phyloP scores from a whole-genome alignment of 2,797 vertebrate species.

The Heterohyrax brucei region DNA sequence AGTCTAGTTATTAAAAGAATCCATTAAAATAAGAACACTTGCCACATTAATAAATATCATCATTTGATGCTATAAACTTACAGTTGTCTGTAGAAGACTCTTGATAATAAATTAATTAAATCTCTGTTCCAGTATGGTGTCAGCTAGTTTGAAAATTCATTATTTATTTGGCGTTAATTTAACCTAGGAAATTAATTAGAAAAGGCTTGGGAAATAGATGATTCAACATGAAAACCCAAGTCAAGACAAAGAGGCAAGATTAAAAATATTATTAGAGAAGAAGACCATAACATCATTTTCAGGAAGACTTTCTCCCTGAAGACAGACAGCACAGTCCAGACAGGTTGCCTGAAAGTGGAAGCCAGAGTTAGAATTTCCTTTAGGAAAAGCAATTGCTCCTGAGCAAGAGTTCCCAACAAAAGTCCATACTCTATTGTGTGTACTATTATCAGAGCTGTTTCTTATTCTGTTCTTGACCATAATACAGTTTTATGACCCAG shows the following conservation, averaged over 20 bases:
- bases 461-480: background rate
- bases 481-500: background rate
- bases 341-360: background rate
- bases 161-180: constrained; percentile 92
- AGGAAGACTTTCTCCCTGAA: background rate
- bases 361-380: background rate
- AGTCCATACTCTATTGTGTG: accelerated
- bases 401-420: background rate
- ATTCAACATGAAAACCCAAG: constrained; percentile 89
- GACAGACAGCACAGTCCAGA: background rate
- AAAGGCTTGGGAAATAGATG: constrained; percentile 86
- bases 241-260: constrained; percentile 87
- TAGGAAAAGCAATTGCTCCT: background rate
- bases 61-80: constrained; percentile 82
- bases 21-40: constrained; percentile 87
- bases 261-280: constrained; percentile 80
- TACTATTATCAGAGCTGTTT: background rate
- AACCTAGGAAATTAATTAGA: constrained; percentile 91
- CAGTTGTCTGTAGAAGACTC: constrained; percentile 81
- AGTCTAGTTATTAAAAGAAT: constrained; percentile 83
- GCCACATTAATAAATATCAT: constrained; percentile 88
- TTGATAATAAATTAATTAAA: constrained; percentile 90
- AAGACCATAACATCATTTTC: constrained; percentile 18
- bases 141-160: constrained; percentile 89
- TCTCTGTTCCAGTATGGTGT: constrained; percentile 86